phyloP scores from a whole-genome alignment of 2,888 invertebrate species.

The Drosophila lacicola region DNA sequence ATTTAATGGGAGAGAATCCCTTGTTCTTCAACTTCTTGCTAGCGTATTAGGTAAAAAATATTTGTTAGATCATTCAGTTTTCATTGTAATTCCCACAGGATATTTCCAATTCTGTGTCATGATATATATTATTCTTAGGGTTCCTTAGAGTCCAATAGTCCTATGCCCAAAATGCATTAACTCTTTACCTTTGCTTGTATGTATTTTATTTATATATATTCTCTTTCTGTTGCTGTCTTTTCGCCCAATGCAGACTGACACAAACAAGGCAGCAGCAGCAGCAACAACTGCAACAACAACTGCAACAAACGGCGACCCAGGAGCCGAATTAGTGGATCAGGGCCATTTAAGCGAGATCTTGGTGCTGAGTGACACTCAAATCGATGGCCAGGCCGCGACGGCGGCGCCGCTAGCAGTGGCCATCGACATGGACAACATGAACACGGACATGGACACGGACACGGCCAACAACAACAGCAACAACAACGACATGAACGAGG shows the following conservation, averaged over 20 bases:
- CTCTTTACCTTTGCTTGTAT: not conserved
- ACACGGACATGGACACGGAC: constrained; percentile 50
- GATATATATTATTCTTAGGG: no score
- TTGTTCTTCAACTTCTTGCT: no score
- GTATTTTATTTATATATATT: not conserved
- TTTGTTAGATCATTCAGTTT: no score
- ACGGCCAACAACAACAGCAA: constrained; percentile 30
- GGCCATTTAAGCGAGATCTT: constrained; percentile 76
- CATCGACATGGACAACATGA: constrained; percentile 63
- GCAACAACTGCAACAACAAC: constrained; percentile 34
- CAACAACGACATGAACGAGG: constrained; percentile 53
- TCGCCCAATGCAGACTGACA: constrained; percentile 59
- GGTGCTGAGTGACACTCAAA: constrained; percentile 81
- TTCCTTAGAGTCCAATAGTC: not conserved
- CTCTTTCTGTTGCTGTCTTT: constrained; percentile 43
- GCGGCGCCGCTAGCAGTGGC: constrained; percentile 61
- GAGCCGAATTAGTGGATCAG: constrained; percentile 67
- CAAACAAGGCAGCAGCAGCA: constrained; percentile 58
- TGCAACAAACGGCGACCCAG: constrained; percentile 41
- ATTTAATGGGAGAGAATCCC: no score
- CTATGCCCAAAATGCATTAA: not conserved
- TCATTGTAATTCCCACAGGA: no score
- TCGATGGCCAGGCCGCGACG: constrained; percentile 62
- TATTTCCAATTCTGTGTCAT: no score
- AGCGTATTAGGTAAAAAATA: no score